Evolutionary conservation across 2,888 invertebrate species (phyloP).

Genomic region (Helobdella robusta): DNA sequence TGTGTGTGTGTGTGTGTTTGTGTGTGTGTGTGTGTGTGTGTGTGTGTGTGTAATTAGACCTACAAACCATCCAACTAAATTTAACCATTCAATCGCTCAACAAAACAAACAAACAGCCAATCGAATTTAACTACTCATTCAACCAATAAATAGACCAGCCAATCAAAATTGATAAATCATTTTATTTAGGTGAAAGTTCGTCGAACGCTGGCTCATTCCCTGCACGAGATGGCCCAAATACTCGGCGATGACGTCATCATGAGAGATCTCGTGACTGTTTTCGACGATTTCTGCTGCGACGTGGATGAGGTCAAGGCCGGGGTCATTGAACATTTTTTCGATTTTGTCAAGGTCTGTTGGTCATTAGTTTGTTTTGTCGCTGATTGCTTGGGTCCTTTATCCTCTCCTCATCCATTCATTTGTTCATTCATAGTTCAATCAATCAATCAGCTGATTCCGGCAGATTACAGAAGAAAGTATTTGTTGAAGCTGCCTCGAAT

Average conservation of each 20-base stretch:
- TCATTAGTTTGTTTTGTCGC: background rate
- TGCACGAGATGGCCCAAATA: conserved; percentile 26
- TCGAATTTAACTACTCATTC: too few relatives aligned
- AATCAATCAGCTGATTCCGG: conserved; percentile 8
- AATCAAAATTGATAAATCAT: too few relatives aligned
- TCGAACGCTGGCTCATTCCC: conserved; percentile 21
- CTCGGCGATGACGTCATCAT: conserved; percentile 20
- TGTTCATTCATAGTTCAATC: background rate
- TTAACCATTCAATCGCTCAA: too few relatives aligned
- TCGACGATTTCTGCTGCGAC: conserved; percentile 26
- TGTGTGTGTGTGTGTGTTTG: too few relatives aligned
- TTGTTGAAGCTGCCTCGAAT: conserved; percentile 15
- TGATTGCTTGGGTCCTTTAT: background rate
- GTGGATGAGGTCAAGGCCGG: conserved; percentile 24
- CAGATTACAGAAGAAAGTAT: background rate
- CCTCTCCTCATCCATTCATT: background rate
- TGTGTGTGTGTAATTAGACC: background rate
- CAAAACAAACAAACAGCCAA: too few relatives aligned
- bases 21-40: background rate
- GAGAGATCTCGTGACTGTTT: conserved; percentile 20
- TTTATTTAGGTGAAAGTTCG: conserved; percentile 18
- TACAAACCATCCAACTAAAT: too few relatives aligned
- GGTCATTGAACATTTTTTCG: conserved; percentile 15
- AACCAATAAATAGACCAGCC: too few relatives aligned
- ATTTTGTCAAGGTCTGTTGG: conserved; percentile 21